Evolutionary conservation across 2,113 vertebrate genomes (phyloP).

Genomic region (Rhinoderma darwinii): DNA sequence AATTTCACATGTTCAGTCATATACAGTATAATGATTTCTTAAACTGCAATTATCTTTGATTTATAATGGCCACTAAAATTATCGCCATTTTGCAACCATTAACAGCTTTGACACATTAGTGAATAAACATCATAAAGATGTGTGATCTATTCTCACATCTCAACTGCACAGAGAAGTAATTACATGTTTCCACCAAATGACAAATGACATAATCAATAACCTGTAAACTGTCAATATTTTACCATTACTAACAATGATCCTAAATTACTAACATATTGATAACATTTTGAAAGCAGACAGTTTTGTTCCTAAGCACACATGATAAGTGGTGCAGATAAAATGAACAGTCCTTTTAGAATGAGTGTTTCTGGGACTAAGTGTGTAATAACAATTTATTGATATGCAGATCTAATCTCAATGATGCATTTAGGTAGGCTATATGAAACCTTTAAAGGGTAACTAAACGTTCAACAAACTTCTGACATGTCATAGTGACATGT

Average conservation of each 20-base stretch:
- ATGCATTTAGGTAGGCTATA: neutral
- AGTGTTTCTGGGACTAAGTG: neutral
- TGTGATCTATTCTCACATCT: slow-evolving; percentile 22
- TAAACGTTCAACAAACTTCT: no score
- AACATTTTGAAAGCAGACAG: slow-evolving; percentile 32
- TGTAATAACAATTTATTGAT: neutral
- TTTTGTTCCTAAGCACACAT: neutral
- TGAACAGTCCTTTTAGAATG: neutral
- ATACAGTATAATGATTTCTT: neutral
- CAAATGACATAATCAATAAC: slow-evolving; percentile 52
- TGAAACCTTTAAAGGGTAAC: no score
- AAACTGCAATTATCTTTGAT: slow-evolving; percentile 9
- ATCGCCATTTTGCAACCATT: slow-evolving; percentile 28
- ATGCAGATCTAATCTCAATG: neutral
- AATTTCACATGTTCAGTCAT: neutral
- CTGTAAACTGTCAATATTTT: slow-evolving; percentile 36
- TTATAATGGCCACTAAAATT: slow-evolving; percentile 7
- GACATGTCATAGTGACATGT: no score
- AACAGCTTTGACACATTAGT: slow-evolving; percentile 44
- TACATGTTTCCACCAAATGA: slow-evolving; percentile 49
- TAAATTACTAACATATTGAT: slow-evolving; percentile 24
- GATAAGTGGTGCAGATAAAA: slow-evolving; percentile 3
- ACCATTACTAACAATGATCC: slow-evolving; percentile 33
- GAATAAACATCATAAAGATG: slow-evolving; percentile 49
- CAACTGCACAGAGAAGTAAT: slow-evolving; percentile 32